phyloP scores from a whole-genome alignment of 2,113 vertebrate genomes.

The Festucalex cinctus region DNA sequence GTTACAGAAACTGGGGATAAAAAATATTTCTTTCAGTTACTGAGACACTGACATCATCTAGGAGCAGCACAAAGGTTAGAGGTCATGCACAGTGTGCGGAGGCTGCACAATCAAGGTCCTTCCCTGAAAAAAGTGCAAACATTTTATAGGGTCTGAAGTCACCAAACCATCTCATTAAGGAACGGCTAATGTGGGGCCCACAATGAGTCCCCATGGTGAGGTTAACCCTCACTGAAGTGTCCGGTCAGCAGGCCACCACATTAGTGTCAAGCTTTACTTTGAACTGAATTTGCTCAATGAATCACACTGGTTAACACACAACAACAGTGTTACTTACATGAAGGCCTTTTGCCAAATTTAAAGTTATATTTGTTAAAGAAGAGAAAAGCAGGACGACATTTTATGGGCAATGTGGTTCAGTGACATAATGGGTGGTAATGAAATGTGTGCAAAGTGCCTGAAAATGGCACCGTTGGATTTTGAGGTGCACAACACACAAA shows the following conservation, averaged over 20 bases:
- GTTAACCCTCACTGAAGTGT: constrained; percentile 33
- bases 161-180: constrained; percentile 58
- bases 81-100: constrained; percentile 40
- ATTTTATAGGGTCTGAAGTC: constrained; percentile 33
- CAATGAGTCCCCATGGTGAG: constrained; percentile 30
- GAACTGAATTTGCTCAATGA: constrained; percentile 15
- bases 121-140: constrained; percentile 11
- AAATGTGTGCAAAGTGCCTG: no score
- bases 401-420: neutral
- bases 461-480: no score
- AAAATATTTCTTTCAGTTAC: neutral
- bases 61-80: constrained; percentile 23
- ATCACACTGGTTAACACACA: constrained; percentile 4
- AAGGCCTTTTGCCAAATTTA: neutral
- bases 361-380: neutral
- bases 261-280: constrained; percentile 45
- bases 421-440: neutral
- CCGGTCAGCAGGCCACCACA: constrained; percentile 17
- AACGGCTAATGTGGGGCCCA: constrained; percentile 19
- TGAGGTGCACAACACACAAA: neutral
- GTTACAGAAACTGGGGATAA: neutral
- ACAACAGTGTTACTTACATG: neutral
- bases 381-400: neutral
- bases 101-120: constrained; percentile 28
- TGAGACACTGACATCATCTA: constrained; percentile 2